Base-by-base conservation (phyloP, 2,888 invertebrate species). In the Sesia apiformis region DNA sequence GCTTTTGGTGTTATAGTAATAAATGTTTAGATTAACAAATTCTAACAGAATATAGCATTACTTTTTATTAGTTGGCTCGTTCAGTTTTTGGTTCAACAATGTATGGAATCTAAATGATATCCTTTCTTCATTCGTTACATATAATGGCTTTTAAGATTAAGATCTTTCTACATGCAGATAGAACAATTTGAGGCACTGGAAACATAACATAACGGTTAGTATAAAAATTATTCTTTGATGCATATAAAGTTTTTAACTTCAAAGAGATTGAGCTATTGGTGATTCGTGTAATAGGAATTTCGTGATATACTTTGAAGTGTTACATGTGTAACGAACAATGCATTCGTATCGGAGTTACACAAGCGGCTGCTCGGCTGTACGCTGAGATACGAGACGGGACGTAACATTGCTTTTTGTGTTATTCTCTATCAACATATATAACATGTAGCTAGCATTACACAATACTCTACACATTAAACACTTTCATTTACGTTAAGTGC, bases 401-500 rank as follows among this genome's bases (percentile, higher is more conserved):
- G 69, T 72, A 75, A 67, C 57, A 63, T 72, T 66, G 65, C 66
- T 74, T 76, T 73, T 72, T 67, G 73, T 72, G 67, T 73, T 72
- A 72, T 73, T 65, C 69, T 65, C 63, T 64, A 63, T 53, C 41
- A 39, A 49, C 53, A 40, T 46, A 54, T 46, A 58, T 58, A 66
- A 70, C 65, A 72, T 69, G 72, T 69, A 69, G 60, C 58, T 63
- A 53, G 53, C 51, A 61, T 83, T 82, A 69, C 76, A 68, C 70
- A 84, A 84, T 69, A 71, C 23, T 23, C 23, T 23, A 58, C 52
- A 68, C 74, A 78, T 76, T 75, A 69, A 74, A 72, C 74, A 77
- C 83, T 84, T 84, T 80, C 78, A 60, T 77, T 70, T 69, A 57
- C 64, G 76, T 82, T 83, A 83, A 82, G 77, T 74, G 67, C 60